Evolutionary conservation across 2,888 invertebrate genomes (phyloP), one percentile per base, ranked within the genome.

Genomic region (Eupithecia insigniata): DNA sequence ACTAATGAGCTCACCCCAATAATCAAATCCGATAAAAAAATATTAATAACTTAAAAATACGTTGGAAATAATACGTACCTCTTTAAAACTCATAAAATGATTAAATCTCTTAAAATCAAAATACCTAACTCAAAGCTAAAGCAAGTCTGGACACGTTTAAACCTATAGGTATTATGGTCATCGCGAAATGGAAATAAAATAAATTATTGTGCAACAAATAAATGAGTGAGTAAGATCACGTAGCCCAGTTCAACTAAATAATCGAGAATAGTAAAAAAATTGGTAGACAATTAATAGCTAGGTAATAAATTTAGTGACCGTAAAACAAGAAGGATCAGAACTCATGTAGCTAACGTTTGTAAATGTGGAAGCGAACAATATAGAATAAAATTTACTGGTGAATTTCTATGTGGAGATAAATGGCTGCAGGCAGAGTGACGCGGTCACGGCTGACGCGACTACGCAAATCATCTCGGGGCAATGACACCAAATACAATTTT

Each of bases 401-500:
- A 76, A 80, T 77, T 75, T 76, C 51, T 71, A 76, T 74, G 71
- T 70, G 34, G 70, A 75, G 73, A 78, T 78, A 78, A 80, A 78
- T 51, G 69, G 64, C 66, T 79, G 79, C 76, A 77, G 69, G 64
- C 72, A 74, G 62, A 55, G 12, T 73, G 75, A 76, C 76, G 80
- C 81, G 82, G 79, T 82, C 82, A 81, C 81, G 73, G 77, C 79
- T 84, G 82, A 82, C 82, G 84, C 80, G 72, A 76, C 76, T 78
- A 85, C 82, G 82, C 80, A 82, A 84, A 82, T 81, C 76, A 77
- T 75, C 77, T 82, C 79, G 82, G 82, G 89, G 84, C 89, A 88
- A 84, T 83, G 89, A 89, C 89, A 87, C 81, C 72, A 78, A 77
- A 82, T 79, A 83, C 82, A 78, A 85, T 83, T 85, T 87, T 85